Evolutionary conservation across 2,797 vertebrate species (phyloP).

Genomic region (Nyctalus aviator): DNA sequence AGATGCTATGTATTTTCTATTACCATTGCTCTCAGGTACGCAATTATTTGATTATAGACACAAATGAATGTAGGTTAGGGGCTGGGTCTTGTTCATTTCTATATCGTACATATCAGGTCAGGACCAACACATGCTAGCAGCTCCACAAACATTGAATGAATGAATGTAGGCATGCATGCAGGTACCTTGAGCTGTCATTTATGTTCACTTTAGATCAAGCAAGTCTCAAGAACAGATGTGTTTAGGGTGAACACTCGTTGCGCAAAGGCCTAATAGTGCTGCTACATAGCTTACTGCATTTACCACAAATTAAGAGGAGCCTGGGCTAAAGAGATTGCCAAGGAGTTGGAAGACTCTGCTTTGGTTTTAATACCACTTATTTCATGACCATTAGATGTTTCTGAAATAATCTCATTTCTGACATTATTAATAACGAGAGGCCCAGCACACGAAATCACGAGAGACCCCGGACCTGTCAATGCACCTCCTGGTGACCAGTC

Average conservation of each 20-base stretch:
- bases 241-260: neutral
- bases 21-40: neutral
- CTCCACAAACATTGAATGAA: neutral
- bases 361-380: slow-evolving; percentile 40
- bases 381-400: slow-evolving; percentile 60
- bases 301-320: slow-evolving; percentile 68
- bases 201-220: slow-evolving; percentile 49
- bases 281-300: slow-evolving; percentile 37
- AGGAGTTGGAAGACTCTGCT: slow-evolving; percentile 5
- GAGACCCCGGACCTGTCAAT: too few species aligned
- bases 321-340: slow-evolving; percentile 43
- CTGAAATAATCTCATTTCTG: slow-evolving; percentile 69
- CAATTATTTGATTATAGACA: neutral
- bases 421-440: slow-evolving; percentile 44
- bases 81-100: neutral
- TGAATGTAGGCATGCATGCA: rapidly evolving
- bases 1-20: neutral
- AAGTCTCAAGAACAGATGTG: slow-evolving; percentile 25
- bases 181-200: neutral
- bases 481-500: too few species aligned
- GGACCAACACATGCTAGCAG: neutral
- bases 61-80: neutral
- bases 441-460: too few species aligned
- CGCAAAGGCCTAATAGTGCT: neutral
- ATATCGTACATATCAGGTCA: neutral